These are phyloP conservation scores for Rissa tridactyla DNA, from an alignment of 2,113 vertebrate genomes.

Conservation along the genomic window DNA sequence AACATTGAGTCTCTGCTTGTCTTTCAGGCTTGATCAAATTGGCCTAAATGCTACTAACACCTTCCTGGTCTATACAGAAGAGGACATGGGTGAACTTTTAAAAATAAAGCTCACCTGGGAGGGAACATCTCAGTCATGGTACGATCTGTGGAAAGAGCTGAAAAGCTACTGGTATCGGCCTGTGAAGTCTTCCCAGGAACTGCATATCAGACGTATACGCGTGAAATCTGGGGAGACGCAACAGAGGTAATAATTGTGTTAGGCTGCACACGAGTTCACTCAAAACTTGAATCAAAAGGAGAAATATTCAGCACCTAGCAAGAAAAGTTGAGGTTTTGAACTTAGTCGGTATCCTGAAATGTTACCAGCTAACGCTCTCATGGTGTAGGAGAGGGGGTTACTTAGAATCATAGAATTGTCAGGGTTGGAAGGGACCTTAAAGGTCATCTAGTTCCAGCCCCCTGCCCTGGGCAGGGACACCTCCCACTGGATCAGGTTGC, in stretches of 20 bases:
- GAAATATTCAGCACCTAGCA: background rate
- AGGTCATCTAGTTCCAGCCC: too few species aligned
- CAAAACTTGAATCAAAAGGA: background rate
- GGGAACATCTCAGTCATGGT: conserved; percentile 75
- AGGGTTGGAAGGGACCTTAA: too few species aligned
- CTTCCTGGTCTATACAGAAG: conserved; percentile 91
- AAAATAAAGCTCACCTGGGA: conserved; percentile 92
- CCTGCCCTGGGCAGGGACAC: too few species aligned
- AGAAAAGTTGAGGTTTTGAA: accelerated
- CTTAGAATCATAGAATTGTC: too few species aligned
- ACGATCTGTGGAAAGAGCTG: conserved; percentile 79
- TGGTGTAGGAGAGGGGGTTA: too few species aligned
- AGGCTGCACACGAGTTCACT: accelerated
- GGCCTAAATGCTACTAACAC: conserved; percentile 89
- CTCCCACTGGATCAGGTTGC: too few species aligned
- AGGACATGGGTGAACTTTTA: conserved; percentile 92
- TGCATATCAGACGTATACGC: conserved; percentile 86
- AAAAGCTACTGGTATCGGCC: conserved; percentile 71
- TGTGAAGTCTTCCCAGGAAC: conserved; percentile 37
- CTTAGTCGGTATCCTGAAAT: background rate
- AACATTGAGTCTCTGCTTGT: background rate
- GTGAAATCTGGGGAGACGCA: conserved; percentile 95
- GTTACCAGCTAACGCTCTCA: accelerated
- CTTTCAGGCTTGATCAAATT: conserved; percentile 74
- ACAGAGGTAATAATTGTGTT: conserved; percentile 78